Percentiles rank a stretch among this genome's conserved stretches.
These are phyloP conservation scores for Zosterops borbonicus DNA, from an alignment of 2,113 vertebrate species.

Conservation along the genomic window DNA sequence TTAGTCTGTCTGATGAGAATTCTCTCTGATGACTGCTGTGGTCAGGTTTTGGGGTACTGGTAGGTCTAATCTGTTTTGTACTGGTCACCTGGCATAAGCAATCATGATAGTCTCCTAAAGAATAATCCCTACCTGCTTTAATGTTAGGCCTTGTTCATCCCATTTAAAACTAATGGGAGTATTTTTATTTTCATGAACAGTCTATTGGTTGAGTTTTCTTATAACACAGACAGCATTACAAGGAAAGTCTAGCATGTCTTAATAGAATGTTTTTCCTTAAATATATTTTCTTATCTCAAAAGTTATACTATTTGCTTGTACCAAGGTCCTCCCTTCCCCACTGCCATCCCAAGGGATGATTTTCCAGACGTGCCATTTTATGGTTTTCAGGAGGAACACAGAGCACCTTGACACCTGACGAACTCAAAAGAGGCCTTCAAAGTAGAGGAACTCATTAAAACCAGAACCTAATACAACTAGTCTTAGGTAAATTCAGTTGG, in stretches of 20 bases:
- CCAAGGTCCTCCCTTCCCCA: neutral
- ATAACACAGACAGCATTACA: neutral
- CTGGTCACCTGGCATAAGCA: neutral
- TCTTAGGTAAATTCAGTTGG: neutral
- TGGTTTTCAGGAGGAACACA: neutral
- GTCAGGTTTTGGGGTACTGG: neutral
- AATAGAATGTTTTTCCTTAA: neutral
- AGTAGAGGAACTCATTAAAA: constrained; percentile 46
- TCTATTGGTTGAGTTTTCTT: neutral
- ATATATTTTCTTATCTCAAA: neutral
- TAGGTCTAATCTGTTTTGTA: neutral
- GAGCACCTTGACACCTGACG: neutral
- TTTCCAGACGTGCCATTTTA: neutral
- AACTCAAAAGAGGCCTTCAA: neutral
- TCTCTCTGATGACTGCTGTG: neutral
- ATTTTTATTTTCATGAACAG: neutral
- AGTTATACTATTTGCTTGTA: neutral
- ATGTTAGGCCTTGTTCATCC: neutral
- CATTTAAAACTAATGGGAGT: neutral
- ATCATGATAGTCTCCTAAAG: neutral
- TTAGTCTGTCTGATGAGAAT: neutral
- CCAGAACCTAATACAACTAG: neutral
- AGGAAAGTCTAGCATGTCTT: neutral
- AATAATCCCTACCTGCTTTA: neutral
- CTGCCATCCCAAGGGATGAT: neutral